Evolutionary conservation across 2,797 vertebrate species (phyloP).

Genomic region (Pempheris klunzingeri): DNA sequence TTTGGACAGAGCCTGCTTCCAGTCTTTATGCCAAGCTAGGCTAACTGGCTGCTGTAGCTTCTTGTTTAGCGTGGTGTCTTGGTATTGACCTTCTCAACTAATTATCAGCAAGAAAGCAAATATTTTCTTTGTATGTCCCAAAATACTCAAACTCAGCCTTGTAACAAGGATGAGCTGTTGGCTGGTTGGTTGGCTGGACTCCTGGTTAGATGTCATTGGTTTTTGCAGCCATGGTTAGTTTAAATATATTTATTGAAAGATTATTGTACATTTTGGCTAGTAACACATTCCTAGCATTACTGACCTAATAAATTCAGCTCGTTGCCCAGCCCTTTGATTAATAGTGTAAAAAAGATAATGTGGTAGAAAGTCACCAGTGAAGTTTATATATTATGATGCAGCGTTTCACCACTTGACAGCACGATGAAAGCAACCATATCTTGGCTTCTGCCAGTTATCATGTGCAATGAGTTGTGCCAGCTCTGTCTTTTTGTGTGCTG

Average conservation of each 20-base stretch:
- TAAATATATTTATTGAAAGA: not conserved
- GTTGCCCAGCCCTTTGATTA: not conserved
- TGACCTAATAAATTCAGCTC: not conserved
- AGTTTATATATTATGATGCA: not conserved
- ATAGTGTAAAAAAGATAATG: not conserved
- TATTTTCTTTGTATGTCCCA: not conserved
- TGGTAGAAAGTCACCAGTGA: not conserved
- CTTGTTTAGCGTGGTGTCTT: not conserved
- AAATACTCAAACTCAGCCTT: too few species aligned
- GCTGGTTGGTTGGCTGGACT: not conserved
- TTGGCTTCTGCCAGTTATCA: slow-evolving; percentile 5
- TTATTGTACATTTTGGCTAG: not conserved
- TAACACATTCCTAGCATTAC: not conserved
- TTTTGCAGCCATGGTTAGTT: not conserved
- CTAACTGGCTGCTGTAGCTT: not conserved
- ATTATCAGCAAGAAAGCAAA: not conserved
- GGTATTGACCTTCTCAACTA: not conserved
- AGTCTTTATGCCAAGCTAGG: not conserved
- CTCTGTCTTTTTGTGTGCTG: not conserved
- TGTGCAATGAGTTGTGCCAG: slow-evolving; percentile 7
- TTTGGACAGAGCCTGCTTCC: too few species aligned
- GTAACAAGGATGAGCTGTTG: too few species aligned
- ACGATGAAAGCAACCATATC: not conserved
- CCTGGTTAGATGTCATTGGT: not conserved
- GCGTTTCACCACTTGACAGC: not conserved